phyloP scores from a whole-genome alignment of 2,888 invertebrate species.

The Endomychus coccineus region DNA sequence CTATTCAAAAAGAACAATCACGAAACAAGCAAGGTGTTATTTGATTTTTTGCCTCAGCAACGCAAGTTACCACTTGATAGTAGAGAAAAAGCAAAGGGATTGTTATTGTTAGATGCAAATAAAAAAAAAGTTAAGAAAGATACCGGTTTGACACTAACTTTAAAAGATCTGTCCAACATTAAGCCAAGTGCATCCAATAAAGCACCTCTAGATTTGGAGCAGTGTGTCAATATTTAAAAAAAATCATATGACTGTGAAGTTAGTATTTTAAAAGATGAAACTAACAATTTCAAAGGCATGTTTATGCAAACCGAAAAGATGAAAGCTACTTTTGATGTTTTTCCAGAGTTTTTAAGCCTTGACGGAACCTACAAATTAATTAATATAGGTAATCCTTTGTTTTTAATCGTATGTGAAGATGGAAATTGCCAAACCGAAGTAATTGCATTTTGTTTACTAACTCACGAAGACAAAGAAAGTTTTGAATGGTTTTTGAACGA shows the following conservation, averaged over 20 bases:
- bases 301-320: no score
- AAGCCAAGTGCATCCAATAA: no score
- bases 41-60: constrained; percentile 1
- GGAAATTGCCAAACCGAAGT: constrained; percentile 3
- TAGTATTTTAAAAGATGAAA: no score
- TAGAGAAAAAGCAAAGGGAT: constrained; percentile 1
- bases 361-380: constrained; percentile 1
- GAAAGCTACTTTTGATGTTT: neutral
- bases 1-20: neutral
- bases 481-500: constrained; percentile 3
- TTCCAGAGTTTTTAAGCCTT: constrained; percentile 1
- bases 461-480: constrained; percentile 3
- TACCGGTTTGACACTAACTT: no score
- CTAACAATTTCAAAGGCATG: no score
- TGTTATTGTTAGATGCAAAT: neutral
- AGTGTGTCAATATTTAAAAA: no score
- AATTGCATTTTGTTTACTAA: constrained; percentile 6
- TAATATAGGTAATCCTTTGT: constrained; percentile 1
- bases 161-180: no score
- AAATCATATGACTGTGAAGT: no score
- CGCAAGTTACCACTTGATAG: neutral
- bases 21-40: neutral
- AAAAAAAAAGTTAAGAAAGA: no score
- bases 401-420: constrained; percentile 2
- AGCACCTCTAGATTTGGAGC: no score